phyloP scores from a whole-genome alignment of 2,113 vertebrate genomes.

The Odobenus rosmarus region DNA sequence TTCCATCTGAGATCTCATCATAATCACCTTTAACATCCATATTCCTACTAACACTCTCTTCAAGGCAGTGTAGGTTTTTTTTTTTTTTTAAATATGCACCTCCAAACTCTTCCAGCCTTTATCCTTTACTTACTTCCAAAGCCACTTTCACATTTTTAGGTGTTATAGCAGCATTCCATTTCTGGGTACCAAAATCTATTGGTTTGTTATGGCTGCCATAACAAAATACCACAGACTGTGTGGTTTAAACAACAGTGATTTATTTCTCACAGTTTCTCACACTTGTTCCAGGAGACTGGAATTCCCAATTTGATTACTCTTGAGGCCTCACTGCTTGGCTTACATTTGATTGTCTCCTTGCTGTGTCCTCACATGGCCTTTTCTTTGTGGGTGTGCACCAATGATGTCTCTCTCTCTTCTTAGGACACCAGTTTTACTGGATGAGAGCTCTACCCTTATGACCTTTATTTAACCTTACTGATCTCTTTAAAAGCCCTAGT shows the following conservation, averaged over 20 bases:
- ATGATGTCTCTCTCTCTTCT: not conserved
- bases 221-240: not conserved
- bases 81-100: not conserved
- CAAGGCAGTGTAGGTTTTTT: not conserved
- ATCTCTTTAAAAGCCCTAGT: not conserved
- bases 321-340: not conserved
- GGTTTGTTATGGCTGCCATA: not conserved
- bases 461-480: not conserved
- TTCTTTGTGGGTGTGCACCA: not conserved
- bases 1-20: not conserved
- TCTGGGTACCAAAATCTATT: not conserved
- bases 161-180: not conserved
- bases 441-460: not conserved
- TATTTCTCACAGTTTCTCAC: not conserved
- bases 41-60: not conserved
- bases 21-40: not conserved
- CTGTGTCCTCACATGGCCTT: not conserved
- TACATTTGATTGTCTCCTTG: not conserved
- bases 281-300: not conserved
- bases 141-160: not conserved
- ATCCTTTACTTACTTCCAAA: not conserved
- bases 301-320: not conserved
- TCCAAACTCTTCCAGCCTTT: not conserved
- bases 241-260: not conserved
- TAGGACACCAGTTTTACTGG: not conserved